A percentile compares a stretch with the other conserved stretches of the same genome.
These are phyloP conservation scores for Sternarchorhynchus goeldii DNA, from an alignment of 2,797 vertebrate genomes.

Conservation along the genomic window DNA sequence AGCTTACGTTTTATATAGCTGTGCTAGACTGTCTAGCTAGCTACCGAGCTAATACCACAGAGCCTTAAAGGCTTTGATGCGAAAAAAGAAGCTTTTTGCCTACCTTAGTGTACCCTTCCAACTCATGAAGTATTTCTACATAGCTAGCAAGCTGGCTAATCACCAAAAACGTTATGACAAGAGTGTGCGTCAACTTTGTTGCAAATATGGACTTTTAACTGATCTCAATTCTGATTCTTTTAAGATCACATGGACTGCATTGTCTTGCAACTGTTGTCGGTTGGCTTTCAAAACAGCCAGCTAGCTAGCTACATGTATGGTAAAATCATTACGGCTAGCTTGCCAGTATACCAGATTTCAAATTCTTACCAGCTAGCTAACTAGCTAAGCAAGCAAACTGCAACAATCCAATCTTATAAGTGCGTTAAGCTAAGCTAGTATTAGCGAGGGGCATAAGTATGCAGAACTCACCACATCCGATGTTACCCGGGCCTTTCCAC, in stretches of 20 bases:
- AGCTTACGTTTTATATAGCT: no score
- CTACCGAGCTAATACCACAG: background rate
- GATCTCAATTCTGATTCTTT: background rate
- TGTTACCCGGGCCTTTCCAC: constrained; percentile 81
- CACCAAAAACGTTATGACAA: constrained; percentile 12
- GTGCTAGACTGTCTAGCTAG: background rate
- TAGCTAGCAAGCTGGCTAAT: constrained; percentile 24
- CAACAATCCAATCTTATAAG: constrained; percentile 28
- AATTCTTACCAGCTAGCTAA: constrained; percentile 63
- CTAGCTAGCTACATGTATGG: constrained; percentile 20
- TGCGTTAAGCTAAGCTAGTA: constrained; percentile 43
- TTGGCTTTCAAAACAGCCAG: constrained; percentile 12
- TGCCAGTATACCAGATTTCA: constrained; percentile 62
- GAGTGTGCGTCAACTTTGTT: constrained; percentile 13
- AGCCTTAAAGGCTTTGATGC: background rate
- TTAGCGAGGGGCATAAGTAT: constrained; percentile 73
- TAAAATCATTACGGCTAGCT: constrained; percentile 47
- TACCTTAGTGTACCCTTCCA: background rate
- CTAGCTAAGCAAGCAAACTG: constrained; percentile 12
- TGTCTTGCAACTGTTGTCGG: constrained; percentile 16
- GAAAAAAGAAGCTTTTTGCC: constrained; percentile 42
- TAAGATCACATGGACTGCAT: constrained; percentile 19
- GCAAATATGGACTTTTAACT: background rate
- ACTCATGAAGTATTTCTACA: constrained; percentile 26
- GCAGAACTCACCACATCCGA: constrained; percentile 86